Evolutionary conservation across 1,140 invertebrate genomes (phyloP), one percentile per base, ranked within the genome.

Genomic region (Maniola jurtina): DNA sequence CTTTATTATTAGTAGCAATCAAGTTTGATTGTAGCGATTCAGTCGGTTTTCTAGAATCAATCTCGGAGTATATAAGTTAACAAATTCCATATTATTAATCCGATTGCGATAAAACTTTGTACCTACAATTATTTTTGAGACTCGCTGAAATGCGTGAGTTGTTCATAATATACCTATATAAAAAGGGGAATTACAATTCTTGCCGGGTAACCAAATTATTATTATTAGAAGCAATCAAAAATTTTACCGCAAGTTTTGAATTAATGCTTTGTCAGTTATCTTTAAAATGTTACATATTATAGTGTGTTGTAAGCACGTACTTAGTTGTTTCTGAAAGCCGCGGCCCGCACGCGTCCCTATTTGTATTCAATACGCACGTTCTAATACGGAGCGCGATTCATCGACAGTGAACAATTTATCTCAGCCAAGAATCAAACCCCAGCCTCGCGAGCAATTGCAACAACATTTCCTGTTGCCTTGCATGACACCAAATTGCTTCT

Each of bases 401-500:
- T 81, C 79, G 83, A 81, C 84, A 80, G 72, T 59, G 36, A 71
- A 65, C 74, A 80, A 86, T 86, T 86, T 88, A 86, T 88, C 81
- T 85, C 74, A 70, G 58, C 69, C 71, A 64, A 68, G 83, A 78
- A 86, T 86, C 81, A 77, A 82, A 83, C 77, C 76, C 76, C 75
- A 79, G 80, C 79, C 79, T 80, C 78, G 79, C 79, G 57, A 73
- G 80, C 81, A 78, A 84, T 80, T 84, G 77, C 72, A 72, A 72
- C 64, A 72, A 71, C 76, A 81, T 82, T 82, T 82, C 81, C 80
- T 81, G 73, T 78, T 83, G 71, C 70, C 75, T 82, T 76, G 72
- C 78, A 76, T 80, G 83, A 84, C 80, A 81, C 80, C 76, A 83
- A 85, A 88, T 88, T 86, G 84, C 84, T 88, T 80, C 84, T 79